These are phyloP conservation scores for Gonocerus acuteangulatus DNA, from an alignment of 2,888 invertebrate species.

Conservation along the genomic window DNA sequence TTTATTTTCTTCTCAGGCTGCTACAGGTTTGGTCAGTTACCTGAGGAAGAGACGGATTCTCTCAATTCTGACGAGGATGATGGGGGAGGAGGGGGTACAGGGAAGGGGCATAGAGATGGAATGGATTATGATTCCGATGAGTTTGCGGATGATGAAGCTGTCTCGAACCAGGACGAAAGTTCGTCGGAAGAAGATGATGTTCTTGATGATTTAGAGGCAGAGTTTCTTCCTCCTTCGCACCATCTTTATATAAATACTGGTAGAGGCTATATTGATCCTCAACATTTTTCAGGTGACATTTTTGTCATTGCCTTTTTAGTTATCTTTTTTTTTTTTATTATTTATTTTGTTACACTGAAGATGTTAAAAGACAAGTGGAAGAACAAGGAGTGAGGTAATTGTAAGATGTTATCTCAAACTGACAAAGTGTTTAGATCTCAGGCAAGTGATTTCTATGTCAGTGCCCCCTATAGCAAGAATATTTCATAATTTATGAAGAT, in stretches of 20 bases:
- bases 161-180: slow-evolving; percentile 44
- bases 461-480: too few species aligned
- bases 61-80: slow-evolving; percentile 52
- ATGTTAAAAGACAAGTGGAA: too few species aligned
- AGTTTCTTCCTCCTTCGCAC: slow-evolving; percentile 3
- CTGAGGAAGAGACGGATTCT: slow-evolving; percentile 61
- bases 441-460: too few species aligned
- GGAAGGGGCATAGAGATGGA: slow-evolving; percentile 37
- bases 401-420: too few species aligned
- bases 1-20: slow-evolving; percentile 55
- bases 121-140: slow-evolving; percentile 51
- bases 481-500: too few species aligned
- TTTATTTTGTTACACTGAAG: too few species aligned
- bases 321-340: too few species aligned
- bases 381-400: too few species aligned
- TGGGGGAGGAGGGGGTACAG: slow-evolving; percentile 35
- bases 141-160: slow-evolving; percentile 53
- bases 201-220: not conserved
- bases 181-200: slow-evolving; percentile 17
- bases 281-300: slow-evolving; percentile 12
- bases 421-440: too few species aligned
- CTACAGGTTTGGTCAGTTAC: slow-evolving; percentile 59
- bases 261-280: slow-evolving; percentile 5
- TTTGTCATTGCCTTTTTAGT: too few species aligned
- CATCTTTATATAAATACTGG: slow-evolving; percentile 15